phyloP scores from a whole-genome alignment of 2,888 invertebrate genomes.

The Dicycla oo region DNA sequence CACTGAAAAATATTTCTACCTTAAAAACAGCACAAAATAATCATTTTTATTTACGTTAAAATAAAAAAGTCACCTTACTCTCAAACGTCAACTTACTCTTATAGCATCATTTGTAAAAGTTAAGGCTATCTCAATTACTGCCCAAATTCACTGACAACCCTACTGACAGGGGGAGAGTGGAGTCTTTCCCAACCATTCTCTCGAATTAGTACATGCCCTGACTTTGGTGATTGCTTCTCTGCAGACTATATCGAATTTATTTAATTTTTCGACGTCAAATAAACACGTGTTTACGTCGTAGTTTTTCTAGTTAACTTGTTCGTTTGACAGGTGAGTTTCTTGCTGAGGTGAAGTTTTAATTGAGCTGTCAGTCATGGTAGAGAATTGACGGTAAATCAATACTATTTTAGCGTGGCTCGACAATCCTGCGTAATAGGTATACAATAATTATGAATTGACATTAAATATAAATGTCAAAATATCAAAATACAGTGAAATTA shows the following conservation, averaged over 20 bases:
- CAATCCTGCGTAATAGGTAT: too few relatives aligned
- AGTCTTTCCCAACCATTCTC: conserved; percentile 44
- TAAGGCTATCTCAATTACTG: conserved; percentile 22
- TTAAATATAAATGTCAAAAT: too few relatives aligned
- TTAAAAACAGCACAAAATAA: not conserved
- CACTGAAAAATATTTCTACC: too few relatives aligned
- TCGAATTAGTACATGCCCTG: conserved; percentile 53
- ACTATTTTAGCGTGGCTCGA: not conserved
- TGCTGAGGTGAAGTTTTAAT: conserved; percentile 27
- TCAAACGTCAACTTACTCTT: not conserved
- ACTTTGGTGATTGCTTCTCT: conserved; percentile 43
- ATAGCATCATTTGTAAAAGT: conserved; percentile 14
- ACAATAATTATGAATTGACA: not conserved
- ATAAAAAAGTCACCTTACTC: not conserved
- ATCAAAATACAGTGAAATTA: too few relatives aligned
- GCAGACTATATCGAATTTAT: conserved; percentile 20
- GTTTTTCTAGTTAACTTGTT: conserved; percentile 7
- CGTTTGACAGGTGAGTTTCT: conserved; percentile 5
- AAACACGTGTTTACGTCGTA: not conserved
- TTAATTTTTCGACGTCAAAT: not conserved
- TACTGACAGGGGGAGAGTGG: conserved; percentile 29
- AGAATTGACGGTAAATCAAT: conserved; percentile 5
- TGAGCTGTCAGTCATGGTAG: conserved; percentile 21
- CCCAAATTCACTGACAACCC: conserved; percentile 26
- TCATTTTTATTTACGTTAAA: not conserved